A percentile compares a stretch with the other conserved stretches of the same genome.
These are phyloP conservation scores for Epinephelus fuscoguttatus DNA, from an alignment of 2,113 vertebrate genomes.

Conservation along the genomic window DNA sequence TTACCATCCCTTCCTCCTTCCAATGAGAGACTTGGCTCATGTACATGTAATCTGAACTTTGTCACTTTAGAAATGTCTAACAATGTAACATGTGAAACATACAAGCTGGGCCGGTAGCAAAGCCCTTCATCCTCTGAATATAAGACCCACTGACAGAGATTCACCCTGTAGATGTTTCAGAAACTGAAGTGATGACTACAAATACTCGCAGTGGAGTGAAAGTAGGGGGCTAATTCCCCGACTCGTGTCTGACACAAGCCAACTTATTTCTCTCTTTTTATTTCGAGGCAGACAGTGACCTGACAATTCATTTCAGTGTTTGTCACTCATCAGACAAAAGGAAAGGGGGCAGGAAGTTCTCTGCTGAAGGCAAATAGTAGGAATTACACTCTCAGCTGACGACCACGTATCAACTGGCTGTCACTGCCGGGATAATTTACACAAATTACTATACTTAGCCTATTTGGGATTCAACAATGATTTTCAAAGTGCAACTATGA, in stretches of 20 bases:
- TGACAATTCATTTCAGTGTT: neutral
- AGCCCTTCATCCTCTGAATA: no score
- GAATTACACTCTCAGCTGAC: slow-evolving; percentile 13
- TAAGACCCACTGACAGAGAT: no score
- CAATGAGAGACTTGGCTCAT: no score
- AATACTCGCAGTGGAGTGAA: neutral
- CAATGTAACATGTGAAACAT: no score
- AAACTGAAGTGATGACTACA: neutral
- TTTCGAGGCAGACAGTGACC: slow-evolving; percentile 6
- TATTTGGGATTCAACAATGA: slow-evolving; percentile 4
- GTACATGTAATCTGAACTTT: no score
- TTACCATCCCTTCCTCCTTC: no score
- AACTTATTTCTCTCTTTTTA: neutral
- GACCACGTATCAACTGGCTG: neutral
- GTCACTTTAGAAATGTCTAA: no score
- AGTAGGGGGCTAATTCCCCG: neutral
- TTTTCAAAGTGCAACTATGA: slow-evolving; percentile 10
- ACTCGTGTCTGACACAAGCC: neutral
- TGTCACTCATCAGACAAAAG: slow-evolving; percentile 17
- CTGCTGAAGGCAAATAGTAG: neutral
- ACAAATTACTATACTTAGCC: neutral
- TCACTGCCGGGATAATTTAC: neutral
- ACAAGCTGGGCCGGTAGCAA: no score
- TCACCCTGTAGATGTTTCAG: no score
- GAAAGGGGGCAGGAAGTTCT: neutral